These are phyloP conservation scores for Argyrosomus japonicus DNA, from an alignment of 2,113 vertebrate genomes.

Conservation along the genomic window DNA sequence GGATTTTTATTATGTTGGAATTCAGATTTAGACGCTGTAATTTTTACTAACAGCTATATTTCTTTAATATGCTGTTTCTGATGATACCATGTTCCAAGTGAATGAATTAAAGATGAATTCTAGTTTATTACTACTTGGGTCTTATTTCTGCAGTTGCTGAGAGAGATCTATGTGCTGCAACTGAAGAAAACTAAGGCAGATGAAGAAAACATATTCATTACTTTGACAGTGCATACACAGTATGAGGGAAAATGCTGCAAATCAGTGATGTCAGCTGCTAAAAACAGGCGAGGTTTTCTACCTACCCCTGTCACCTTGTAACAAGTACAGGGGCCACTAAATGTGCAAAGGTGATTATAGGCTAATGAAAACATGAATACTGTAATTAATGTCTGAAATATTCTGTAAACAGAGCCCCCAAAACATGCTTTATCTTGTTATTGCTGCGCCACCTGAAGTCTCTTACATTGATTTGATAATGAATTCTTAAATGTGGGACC, in stretches of 20 bases:
- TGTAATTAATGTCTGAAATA: too few species aligned
- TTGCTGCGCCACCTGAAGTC: too few species aligned
- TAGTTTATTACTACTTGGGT: too few species aligned
- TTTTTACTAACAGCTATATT: slow-evolving; percentile 7
- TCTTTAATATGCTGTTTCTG: slow-evolving; percentile 1
- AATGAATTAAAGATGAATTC: background rate
- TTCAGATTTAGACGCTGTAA: slow-evolving; percentile 14
- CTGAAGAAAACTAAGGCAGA: background rate
- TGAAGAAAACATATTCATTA: background rate
- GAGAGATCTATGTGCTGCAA: background rate
- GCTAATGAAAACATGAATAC: too few species aligned
- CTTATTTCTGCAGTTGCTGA: too few species aligned
- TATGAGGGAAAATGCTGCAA: background rate
- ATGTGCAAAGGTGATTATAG: too few species aligned
- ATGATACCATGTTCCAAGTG: background rate
- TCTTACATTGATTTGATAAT: too few species aligned
- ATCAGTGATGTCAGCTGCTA: background rate
- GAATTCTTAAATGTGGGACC: too few species aligned
- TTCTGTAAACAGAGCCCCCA: too few species aligned
- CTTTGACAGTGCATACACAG: background rate
- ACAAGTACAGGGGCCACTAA: too few species aligned
- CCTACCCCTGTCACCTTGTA: too few species aligned
- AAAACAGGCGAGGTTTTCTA: background rate
- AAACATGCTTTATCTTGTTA: too few species aligned
- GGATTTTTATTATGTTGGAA: slow-evolving; percentile 22